phyloP scores from a whole-genome alignment of 2,888 invertebrate species.

The Agrochola macilenta region DNA sequence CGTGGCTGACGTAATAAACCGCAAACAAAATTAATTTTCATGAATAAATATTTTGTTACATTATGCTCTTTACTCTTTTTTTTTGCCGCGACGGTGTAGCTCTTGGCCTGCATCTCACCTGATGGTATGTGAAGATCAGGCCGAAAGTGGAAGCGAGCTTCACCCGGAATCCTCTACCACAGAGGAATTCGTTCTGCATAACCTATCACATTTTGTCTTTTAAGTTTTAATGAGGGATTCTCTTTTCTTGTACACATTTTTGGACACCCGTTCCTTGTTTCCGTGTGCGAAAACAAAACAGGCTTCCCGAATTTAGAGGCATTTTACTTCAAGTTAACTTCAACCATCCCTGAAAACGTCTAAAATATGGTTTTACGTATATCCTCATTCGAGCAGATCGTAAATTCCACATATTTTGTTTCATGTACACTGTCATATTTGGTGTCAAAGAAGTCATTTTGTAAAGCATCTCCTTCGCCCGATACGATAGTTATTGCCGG shows the following conservation, averaged over 20 bases:
- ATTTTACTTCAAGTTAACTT: conserved; percentile 45
- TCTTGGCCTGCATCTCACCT: too few species aligned
- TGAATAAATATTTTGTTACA: background rate
- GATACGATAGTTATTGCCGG: conserved; percentile 66
- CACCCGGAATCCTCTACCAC: too few species aligned
- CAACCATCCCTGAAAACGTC: conserved; percentile 36
- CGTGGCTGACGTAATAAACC: too few species aligned
- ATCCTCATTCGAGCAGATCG: conserved; percentile 45
- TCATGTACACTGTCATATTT: conserved; percentile 61
- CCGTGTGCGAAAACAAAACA: conserved; percentile 31
- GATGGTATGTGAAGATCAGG: too few species aligned
- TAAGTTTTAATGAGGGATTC: background rate
- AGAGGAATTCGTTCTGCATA: background rate
- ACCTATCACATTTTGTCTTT: background rate
- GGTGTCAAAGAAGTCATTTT: conserved; percentile 69
- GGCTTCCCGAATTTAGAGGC: conserved; percentile 37
- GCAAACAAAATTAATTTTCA: background rate
- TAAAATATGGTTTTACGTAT: conserved; percentile 62
- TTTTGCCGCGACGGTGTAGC: too few species aligned
- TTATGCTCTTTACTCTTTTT: background rate
- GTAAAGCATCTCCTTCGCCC: conserved; percentile 59
- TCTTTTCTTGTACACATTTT: conserved; percentile 2
- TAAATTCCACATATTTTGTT: conserved; percentile 67
- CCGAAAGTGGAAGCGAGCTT: too few species aligned
- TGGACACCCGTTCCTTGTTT: conserved; percentile 1